These are phyloP conservation scores for Ophraella communa DNA, from an alignment of 2,888 invertebrate genomes.

Conservation along the genomic window DNA sequence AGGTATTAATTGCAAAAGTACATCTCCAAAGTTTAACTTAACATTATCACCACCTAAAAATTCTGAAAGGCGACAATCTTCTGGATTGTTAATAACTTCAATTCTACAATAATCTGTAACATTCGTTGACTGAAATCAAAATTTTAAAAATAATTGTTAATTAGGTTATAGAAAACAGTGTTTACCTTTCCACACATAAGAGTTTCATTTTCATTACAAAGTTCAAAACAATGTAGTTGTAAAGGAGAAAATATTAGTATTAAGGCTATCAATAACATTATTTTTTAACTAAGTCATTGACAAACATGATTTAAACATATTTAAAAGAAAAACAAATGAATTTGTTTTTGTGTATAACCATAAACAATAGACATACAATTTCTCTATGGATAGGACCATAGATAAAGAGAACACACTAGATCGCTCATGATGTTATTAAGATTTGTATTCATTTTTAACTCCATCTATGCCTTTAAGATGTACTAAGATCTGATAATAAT, in stretches of 20 bases:
- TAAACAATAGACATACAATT: too few relatives aligned
- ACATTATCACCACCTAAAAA: constrained; percentile 24
- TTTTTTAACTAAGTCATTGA: constrained; percentile 8
- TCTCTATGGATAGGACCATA: too few relatives aligned
- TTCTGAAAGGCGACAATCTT: constrained; percentile 24
- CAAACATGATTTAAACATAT: not conserved
- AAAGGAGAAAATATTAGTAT: constrained; percentile 14
- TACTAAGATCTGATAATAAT: too few relatives aligned
- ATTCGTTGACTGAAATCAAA: constrained; percentile 13
- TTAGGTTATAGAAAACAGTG: not conserved
- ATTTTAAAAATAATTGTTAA: not conserved
- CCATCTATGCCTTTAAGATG: too few relatives aligned
- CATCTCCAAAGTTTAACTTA: constrained; percentile 26
- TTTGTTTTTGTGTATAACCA: too few relatives aligned
- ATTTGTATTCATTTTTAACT: too few relatives aligned
- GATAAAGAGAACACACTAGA: too few relatives aligned
- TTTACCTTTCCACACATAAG: constrained; percentile 22
- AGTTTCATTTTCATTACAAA: constrained; percentile 24
- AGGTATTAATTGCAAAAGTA: constrained; percentile 20
- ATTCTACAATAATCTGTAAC: constrained; percentile 13
- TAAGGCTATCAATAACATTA: constrained; percentile 14
- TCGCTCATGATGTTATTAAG: too few relatives aligned
- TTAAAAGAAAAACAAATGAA: not conserved
- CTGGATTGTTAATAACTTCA: constrained; percentile 12
- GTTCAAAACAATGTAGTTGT: constrained; percentile 9